phyloP scores from a whole-genome alignment of 2,888 invertebrate genomes.

The Trissolcus japonicus region DNA sequence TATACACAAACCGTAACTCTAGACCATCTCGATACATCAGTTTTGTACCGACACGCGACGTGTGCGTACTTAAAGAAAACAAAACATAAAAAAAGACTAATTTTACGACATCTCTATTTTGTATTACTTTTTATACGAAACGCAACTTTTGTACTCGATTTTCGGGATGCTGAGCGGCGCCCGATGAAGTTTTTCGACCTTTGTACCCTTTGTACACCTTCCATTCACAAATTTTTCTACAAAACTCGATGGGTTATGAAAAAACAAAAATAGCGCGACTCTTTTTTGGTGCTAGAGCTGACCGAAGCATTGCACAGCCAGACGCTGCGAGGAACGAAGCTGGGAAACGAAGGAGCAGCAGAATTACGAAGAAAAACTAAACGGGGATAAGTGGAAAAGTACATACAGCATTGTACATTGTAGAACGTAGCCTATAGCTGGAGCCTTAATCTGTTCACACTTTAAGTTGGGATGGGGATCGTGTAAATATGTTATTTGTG shows the following conservation, averaged over 20 bases:
- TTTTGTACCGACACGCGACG: slow-evolving; percentile 28
- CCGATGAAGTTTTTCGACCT: slow-evolving; percentile 19
- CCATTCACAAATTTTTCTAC: slow-evolving; percentile 29
- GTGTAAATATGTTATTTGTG: slow-evolving; percentile 76
- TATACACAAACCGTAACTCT: not conserved
- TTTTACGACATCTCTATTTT: slow-evolving; percentile 65
- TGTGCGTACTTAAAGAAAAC: slow-evolving; percentile 20
- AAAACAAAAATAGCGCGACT: slow-evolving; percentile 44
- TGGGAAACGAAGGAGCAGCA: slow-evolving; percentile 2
- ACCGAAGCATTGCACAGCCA: slow-evolving; percentile 75
- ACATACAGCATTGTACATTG: slow-evolving; percentile 76
- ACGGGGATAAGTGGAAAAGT: slow-evolving; percentile 65
- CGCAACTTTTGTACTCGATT: slow-evolving; percentile 48
- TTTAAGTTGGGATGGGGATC: slow-evolving; percentile 72
- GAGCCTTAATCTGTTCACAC: slow-evolving; percentile 76
- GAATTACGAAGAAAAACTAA: slow-evolving; percentile 27
- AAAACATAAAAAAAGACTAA: slow-evolving; percentile 38
- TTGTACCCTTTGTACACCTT: slow-evolving; percentile 26
- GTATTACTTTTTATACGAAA: slow-evolving; percentile 61
- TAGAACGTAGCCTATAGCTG: slow-evolving; percentile 76
- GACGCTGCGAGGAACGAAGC: slow-evolving; percentile 61
- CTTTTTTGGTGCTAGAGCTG: slow-evolving; percentile 74
- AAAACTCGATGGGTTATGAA: slow-evolving; percentile 9
- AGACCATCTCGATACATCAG: slow-evolving; percentile 15
- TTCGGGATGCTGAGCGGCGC: slow-evolving; percentile 42